Percentiles rank a stretch among this genome's conserved stretches.
phyloP scores from a whole-genome alignment of 2,113 vertebrate genomes.

The Scolopax mira region DNA sequence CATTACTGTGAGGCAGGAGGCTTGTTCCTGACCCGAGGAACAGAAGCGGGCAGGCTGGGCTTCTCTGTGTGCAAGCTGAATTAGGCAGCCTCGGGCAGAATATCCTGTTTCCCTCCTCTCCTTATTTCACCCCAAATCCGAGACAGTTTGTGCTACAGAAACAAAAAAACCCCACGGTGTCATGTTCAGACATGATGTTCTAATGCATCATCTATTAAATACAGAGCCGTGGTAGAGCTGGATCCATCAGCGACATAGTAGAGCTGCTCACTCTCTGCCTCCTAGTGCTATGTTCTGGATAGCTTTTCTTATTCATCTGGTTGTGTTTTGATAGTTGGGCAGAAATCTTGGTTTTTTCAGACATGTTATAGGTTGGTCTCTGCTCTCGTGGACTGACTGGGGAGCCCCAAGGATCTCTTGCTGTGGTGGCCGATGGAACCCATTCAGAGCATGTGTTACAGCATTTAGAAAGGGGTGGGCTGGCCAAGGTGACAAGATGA shows the following conservation, averaged over 20 bases:
- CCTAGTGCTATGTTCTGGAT: fast-evolving
- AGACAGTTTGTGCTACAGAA: neutral
- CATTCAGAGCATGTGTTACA: fast-evolving
- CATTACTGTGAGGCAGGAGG: fast-evolving
- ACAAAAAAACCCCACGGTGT: fast-evolving
- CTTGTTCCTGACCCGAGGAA: neutral
- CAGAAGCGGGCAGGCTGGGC: fast-evolving
- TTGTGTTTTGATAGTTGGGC: neutral
- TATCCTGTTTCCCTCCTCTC: fast-evolving
- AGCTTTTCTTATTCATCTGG: neutral
- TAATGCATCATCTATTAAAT: fast-evolving
- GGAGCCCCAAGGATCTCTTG: neutral
- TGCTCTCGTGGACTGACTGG: neutral
- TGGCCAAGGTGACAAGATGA: neutral
- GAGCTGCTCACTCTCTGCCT: fast-evolving
- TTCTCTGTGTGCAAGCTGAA: fast-evolving
- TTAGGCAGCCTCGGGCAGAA: no score
- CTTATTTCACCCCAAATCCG: no score
- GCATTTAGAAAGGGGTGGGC: fast-evolving
- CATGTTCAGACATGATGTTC: fast-evolving
- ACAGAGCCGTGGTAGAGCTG: neutral
- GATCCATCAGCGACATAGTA: fast-evolving
- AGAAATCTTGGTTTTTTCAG: neutral
- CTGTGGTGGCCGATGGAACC: neutral
- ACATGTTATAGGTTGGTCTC: fast-evolving